Evolutionary conservation across 2,797 vertebrate species (phyloP), one percentile per base, ranked within the genome.

Genomic region (Poeciliopsis gracilis): DNA sequence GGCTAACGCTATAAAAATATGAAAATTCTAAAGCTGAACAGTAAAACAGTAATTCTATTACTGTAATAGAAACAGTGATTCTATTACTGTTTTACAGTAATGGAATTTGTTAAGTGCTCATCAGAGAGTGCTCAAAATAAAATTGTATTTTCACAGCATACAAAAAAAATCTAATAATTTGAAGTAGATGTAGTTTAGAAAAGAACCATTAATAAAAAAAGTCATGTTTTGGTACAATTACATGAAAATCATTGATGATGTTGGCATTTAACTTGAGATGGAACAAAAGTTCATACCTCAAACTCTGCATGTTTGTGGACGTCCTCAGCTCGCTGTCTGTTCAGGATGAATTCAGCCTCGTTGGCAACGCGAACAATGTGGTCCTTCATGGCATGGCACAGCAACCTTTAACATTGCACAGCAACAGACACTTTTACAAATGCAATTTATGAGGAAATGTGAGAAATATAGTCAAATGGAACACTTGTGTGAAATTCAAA

Each of bases 351-450:
- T 91, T 99, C 98, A 0, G 98, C 98, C 90, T 99, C 98, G 69
- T 99, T 99, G 83, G 98, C 98, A 0, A 99, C 98, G 15, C 98
- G 97, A 2, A 99, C 98, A 72, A 99, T 99, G 85, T 99, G 98
- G 92, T 99, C 98, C 93, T 99, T 99, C 98, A 99, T 99, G 76
- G 98, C 98, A 71, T 99, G 98, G 90, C 98, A 99, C 46, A 99
- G 91, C 77, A 99, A 95, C 90, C 98, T 99, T 83, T 67, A 90
- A 89, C 28, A 77, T 73, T 1, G 30, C 16, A 76, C 28, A 84
- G 28, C 51, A 59, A 78, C 30, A 47, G 53, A 75, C 18, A 73
- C 1, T 36, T 15, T 36, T 15, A 73, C 45, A 0, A 69, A 5
- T 13, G 45, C 33, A 69, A 15, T 45, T 15, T 16, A 59, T 43